Evolutionary conservation across 2,113 vertebrate genomes (phyloP), one percentile per base, ranked within the genome.

Genomic region (Calidris pugnax): DNA sequence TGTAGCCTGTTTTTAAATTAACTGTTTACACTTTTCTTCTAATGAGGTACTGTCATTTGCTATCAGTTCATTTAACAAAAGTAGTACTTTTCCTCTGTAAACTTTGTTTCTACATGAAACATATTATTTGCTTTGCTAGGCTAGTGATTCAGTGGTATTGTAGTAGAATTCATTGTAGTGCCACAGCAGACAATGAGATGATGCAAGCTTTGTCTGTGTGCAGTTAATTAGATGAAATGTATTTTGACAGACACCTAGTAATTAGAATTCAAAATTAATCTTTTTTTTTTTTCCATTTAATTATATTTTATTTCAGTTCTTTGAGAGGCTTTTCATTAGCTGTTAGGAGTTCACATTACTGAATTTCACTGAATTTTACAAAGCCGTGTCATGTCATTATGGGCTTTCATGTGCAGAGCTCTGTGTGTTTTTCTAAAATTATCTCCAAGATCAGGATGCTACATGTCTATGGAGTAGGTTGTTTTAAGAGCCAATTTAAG

Each of bases 171-270:
- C 82, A 15, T 64, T 89, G 24, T 74, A 64, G 59, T 92, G 41
- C 62, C 63, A 78, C 85, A 89, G 66, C 48, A 86, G 94, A 84
- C 90, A 97, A 95, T 77, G 85, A 94, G 93, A 92, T 95, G 50
- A 89, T 84, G 67, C 30, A 95, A 53, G 56, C 60, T 94, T 83
- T 87, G 85, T 75, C 35, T 93, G 43, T 92, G 79, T 96, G 91
- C 47, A 51, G 87, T 95, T 98, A 97, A 97, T 97, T 96, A 96
- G 91, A 68, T 94, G 76, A 90, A 93, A 77, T 39, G 43, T 95
- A 75, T 97, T 97, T 96, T 97, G 96, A 97, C 85, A 96, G 97
- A 83, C 68, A 97, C 15, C 33, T 88, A 68, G 71, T 97, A 96
- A 98, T 97, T 97, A 96, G 87, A 96, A 84, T 94, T 95, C 53